Evolutionary conservation across 2,888 invertebrate genomes (phyloP).

Genomic region (Molanna angustata): DNA sequence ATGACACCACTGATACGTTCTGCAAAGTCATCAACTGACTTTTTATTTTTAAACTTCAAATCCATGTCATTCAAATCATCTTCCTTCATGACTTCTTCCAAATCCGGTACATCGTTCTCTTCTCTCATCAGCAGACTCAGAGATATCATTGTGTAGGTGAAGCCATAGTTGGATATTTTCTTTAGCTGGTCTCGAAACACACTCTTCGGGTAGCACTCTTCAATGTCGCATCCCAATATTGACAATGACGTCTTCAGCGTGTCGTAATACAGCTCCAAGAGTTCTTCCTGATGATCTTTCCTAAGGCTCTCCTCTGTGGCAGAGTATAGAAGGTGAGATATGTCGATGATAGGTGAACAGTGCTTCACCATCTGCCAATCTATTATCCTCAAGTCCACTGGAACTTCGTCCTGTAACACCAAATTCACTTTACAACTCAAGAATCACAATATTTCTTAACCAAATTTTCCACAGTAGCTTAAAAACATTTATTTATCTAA

Average conservation of each 20-base stretch:
- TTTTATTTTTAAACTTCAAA: constrained; percentile 1
- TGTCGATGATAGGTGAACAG: constrained; percentile 19
- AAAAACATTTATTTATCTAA: too few relatives aligned
- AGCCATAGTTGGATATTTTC: constrained; percentile 11
- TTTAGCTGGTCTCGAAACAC: constrained; percentile 17
- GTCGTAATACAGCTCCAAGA: constrained; percentile 17
- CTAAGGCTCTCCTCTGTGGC: constrained; percentile 8
- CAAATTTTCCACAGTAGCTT: too few relatives aligned
- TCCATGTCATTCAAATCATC: background rate
- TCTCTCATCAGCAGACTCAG: constrained; percentile 10
- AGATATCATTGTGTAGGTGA: constrained; percentile 2
- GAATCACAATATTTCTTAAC: too few relatives aligned
- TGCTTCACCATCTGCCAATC: constrained; percentile 24
- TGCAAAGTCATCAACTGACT: constrained; percentile 4
- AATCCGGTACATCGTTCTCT: constrained; percentile 9
- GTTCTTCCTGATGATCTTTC: constrained; percentile 17
- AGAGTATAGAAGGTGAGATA: constrained; percentile 19
- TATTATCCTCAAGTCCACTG: constrained; percentile 14
- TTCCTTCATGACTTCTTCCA: constrained; percentile 4
- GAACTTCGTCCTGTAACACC: constrained; percentile 8
- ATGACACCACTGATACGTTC: constrained; percentile 4
- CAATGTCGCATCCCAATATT: constrained; percentile 16
- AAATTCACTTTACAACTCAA: background rate
- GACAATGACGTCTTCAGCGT: background rate
- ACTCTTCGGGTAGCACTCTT: constrained; percentile 13